Percentiles rank a stretch among this genome's conserved stretches.
These are phyloP conservation scores for Cephalopholis sonnerati DNA, from an alignment of 2,113 vertebrate species.

Conservation along the genomic window DNA sequence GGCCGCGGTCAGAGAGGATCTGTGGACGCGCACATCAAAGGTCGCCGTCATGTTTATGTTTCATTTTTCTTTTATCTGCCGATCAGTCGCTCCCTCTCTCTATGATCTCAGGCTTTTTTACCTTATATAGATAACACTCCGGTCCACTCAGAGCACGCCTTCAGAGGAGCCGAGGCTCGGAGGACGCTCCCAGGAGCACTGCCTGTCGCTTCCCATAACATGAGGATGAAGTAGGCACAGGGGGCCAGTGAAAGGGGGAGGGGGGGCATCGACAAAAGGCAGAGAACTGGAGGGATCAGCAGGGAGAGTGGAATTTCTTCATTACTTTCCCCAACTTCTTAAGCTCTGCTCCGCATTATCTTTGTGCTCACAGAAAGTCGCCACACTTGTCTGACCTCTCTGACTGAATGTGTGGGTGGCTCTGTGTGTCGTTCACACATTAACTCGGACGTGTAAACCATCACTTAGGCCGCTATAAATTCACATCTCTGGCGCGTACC, in stretches of 20 bases:
- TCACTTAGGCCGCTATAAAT: constrained; percentile 48
- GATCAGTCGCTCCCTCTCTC: constrained; percentile 48
- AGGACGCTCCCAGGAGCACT: constrained; percentile 52
- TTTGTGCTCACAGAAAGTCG: constrained; percentile 6
- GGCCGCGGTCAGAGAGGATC: constrained; percentile 24
- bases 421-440: constrained; percentile 51
- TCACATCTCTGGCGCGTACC: constrained; percentile 54
- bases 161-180: constrained; percentile 46
- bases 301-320: constrained; percentile 68
- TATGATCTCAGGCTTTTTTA: constrained; percentile 49
- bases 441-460: constrained; percentile 44
- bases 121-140: constrained; percentile 73
- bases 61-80: constrained; percentile 76
- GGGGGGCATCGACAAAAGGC: constrained; percentile 54
- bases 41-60: constrained; percentile 68
- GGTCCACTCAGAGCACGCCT: constrained; percentile 29
- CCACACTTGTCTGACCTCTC: constrained; percentile 26
- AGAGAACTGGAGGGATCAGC: constrained; percentile 55
- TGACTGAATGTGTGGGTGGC: constrained; percentile 16
- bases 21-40: constrained; percentile 73
- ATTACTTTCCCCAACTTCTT: constrained; percentile 68
- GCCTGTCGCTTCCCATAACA: constrained; percentile 67
- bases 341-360: constrained; percentile 55
- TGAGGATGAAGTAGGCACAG: constrained; percentile 51
- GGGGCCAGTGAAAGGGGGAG: constrained; percentile 40